Evolutionary conservation across 2,113 vertebrate genomes (phyloP).

Genomic region (Sylvicapra grimmia): DNA sequence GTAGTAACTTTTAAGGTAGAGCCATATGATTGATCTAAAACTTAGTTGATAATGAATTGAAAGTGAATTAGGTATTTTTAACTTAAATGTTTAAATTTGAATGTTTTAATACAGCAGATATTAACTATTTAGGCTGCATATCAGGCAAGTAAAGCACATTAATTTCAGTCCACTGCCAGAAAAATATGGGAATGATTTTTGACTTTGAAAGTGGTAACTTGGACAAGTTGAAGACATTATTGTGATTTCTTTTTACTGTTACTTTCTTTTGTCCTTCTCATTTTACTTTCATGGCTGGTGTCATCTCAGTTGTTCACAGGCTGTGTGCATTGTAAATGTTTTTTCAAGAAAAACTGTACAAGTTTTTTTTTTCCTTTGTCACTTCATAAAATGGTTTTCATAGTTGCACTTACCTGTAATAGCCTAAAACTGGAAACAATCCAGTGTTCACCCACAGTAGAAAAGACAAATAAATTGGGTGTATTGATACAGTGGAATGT

Average conservation of each 20-base stretch:
- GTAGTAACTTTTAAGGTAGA: not conserved
- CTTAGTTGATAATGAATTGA: not conserved
- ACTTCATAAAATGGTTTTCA: not conserved
- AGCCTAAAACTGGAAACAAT: not conserved
- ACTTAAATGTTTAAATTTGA: not conserved
- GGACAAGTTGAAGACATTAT: not conserved
- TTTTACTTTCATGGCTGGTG: not conserved
- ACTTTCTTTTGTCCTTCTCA: not conserved
- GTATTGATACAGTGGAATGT: not conserved
- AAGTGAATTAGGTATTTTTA: not conserved
- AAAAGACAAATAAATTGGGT: not conserved
- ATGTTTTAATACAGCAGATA: not conserved
- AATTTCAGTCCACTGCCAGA: not conserved
- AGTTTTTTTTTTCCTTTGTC: not conserved
- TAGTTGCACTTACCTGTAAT: not conserved
- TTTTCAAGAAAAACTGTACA: not conserved
- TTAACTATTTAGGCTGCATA: not conserved
- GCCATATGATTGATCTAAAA: not conserved
- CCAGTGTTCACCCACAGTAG: not conserved
- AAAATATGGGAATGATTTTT: not conserved
- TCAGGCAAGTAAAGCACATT: not conserved
- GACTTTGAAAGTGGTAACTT: not conserved
- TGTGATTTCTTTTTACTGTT: not conserved
- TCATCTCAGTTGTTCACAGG: not conserved
- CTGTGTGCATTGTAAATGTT: not conserved